phyloP scores from a whole-genome alignment of 2,113 vertebrate species.

The Lethenteron camtschaticum region DNA sequence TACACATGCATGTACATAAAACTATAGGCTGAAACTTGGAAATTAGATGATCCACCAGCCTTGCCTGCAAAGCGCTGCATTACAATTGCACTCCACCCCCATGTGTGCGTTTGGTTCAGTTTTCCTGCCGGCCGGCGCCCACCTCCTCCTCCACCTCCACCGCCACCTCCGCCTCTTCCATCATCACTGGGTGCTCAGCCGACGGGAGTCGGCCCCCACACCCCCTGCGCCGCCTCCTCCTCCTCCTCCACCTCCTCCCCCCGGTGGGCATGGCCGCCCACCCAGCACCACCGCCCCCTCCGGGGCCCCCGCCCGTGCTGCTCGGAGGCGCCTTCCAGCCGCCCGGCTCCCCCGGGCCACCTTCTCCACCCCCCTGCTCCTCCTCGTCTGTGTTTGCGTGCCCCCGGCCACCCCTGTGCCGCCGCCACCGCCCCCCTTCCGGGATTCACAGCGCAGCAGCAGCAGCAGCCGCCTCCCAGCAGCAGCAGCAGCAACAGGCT shows the following conservation, averaged over 20 bases:
- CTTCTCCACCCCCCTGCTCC: background rate
- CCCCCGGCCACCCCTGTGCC: background rate
- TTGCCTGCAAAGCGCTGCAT: background rate
- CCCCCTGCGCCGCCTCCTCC: background rate
- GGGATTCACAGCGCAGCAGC: background rate
- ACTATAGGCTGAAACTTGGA: background rate
- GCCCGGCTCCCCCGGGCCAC: background rate
- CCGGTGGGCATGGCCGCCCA: background rate
- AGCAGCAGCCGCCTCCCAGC: background rate
- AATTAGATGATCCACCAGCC: background rate
- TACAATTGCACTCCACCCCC: background rate
- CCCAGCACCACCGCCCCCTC: background rate
- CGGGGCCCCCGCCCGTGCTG: background rate
- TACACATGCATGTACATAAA: background rate
- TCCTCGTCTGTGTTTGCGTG: background rate
- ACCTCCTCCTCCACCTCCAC: background rate
- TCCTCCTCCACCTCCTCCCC: slow-evolving; percentile 1
- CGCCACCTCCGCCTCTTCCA: background rate
- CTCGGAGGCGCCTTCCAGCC: background rate
- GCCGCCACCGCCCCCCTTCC: background rate
- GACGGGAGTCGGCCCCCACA: background rate
- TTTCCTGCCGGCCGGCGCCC: background rate
- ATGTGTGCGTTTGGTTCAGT: background rate
- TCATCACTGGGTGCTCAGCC: slow-evolving; percentile 4
- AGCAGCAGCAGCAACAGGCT: no score